Evolutionary conservation across 2,113 vertebrate genomes (phyloP).

Genomic region (Gnathonemus echidnorhynchus): DNA sequence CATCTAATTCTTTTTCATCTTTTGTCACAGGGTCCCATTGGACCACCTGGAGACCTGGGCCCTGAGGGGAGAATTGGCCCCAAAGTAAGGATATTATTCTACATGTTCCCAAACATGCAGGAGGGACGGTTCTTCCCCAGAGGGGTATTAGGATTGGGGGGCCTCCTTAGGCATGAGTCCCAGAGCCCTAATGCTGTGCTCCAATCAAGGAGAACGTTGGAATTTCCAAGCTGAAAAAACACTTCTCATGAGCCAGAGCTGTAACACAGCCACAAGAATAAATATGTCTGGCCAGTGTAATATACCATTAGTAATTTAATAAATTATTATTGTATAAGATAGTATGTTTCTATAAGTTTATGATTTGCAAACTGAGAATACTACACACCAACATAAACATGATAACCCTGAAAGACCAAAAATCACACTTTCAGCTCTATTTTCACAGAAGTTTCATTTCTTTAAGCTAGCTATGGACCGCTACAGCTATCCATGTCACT

Average conservation of each 20-base stretch:
- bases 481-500: background rate
- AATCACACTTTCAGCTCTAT: background rate
- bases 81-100: conserved; percentile 63
- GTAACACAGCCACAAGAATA: background rate
- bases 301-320: background rate
- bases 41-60: conserved; percentile 68
- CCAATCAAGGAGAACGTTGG: background rate
- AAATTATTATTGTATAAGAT: background rate
- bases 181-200: background rate
- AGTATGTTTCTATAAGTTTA: background rate
- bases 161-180: background rate
- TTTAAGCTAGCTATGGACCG: background rate
- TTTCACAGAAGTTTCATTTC: background rate
- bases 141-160: background rate
- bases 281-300: background rate
- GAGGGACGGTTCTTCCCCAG: background rate
- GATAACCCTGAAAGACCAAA: background rate
- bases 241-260: background rate
- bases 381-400: background rate
- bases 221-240: background rate
- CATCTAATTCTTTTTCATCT: background rate
- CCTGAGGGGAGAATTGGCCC: conserved; percentile 65
- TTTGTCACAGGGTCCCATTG: conserved; percentile 60
- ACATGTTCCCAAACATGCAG: background rate
- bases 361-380: background rate